Percentiles rank a stretch among this genome's conserved stretches.
phyloP scores from a whole-genome alignment of 1,140 invertebrate genomes.

The Drosophila kikkawai region DNA sequence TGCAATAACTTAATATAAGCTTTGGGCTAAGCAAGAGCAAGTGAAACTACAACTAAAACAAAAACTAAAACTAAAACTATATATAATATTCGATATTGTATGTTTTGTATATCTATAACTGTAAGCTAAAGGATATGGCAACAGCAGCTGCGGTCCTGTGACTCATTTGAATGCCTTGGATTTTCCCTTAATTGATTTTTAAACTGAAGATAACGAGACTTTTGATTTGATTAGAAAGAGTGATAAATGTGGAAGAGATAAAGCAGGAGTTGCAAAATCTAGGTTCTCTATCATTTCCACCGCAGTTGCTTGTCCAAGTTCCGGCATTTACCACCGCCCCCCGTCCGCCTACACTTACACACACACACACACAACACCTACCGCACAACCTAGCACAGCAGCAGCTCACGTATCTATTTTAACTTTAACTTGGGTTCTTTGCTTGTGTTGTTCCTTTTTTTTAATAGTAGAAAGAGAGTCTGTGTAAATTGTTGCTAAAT shows the following conservation, averaged over 20 bases:
- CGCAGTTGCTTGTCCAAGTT: not conserved
- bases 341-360: slow-evolving; percentile 9
- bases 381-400: slow-evolving; percentile 15
- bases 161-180: slow-evolving; percentile 2
- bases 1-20: slow-evolving; percentile 34
- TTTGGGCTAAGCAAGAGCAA: not conserved
- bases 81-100: slow-evolving; percentile 21
- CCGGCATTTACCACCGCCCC: slow-evolving; percentile 23
- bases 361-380: slow-evolving; percentile 1
- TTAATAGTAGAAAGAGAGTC: slow-evolving; percentile 27
- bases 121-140: slow-evolving; percentile 28
- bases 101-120: slow-evolving; percentile 31
- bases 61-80: slow-evolving; percentile 7
- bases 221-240: not conserved
- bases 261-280: not conserved
- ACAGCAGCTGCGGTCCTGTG: slow-evolving; percentile 21
- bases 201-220: not conserved
- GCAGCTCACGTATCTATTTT: slow-evolving; percentile 32
- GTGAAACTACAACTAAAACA: slow-evolving; percentile 12
- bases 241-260: not conserved
- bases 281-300: not conserved
- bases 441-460: slow-evolving; percentile 40
- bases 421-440: slow-evolving; percentile 30
- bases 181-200: slow-evolving; percentile 1
- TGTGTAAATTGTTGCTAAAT: slow-evolving; percentile 74